These are phyloP conservation scores for Archilochus colubris DNA, from an alignment of 2,113 vertebrate species.

Conservation along the genomic window DNA sequence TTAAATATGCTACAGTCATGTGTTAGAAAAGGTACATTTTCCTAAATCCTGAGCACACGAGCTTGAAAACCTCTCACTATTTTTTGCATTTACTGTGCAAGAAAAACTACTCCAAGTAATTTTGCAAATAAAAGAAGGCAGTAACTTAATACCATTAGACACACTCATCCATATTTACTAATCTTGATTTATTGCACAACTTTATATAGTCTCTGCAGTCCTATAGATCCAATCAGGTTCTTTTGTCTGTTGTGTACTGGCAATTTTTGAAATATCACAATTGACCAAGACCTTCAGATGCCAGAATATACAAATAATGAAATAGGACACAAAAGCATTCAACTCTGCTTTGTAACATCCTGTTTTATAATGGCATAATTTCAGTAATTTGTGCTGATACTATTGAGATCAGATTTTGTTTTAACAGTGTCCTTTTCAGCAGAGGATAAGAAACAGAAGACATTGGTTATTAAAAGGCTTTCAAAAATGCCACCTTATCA, in stretches of 20 bases:
- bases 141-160: conserved; percentile 16
- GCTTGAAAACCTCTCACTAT: neutral
- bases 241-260: neutral
- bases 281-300: neutral
- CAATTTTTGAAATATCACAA: conserved; percentile 2
- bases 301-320: neutral
- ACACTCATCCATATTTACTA: neutral
- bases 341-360: neutral
- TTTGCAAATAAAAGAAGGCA: conserved; percentile 27
- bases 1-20: conserved; percentile 3
- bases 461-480: neutral
- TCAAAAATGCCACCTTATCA: neutral
- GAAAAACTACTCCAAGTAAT: conserved; percentile 17
- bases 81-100: neutral
- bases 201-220: neutral
- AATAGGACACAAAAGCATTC: neutral
- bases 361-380: neutral
- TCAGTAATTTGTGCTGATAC: neutral
- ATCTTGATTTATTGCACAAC: neutral
- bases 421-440: neutral
- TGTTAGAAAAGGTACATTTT: conserved; percentile 37
- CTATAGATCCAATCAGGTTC: neutral
- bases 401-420: neutral
- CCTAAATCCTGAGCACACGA: neutral
- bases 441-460: neutral